Base-by-base conservation (phyloP, 2,888 invertebrate species). In the Protodeltote pygarga region DNA sequence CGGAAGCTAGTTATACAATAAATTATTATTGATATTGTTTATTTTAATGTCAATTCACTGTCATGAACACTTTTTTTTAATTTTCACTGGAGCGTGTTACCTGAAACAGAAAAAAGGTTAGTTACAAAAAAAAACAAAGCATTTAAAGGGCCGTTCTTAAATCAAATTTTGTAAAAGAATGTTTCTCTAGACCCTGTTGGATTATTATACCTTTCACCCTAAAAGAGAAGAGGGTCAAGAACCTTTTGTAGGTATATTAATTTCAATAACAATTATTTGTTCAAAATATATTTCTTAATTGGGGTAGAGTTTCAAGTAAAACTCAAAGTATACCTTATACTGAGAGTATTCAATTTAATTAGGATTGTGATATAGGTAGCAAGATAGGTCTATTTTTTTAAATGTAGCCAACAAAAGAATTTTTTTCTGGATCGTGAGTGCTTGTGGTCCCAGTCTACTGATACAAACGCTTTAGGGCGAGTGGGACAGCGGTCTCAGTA, bases 51-150 rank as follows among this genome's bases (percentile, higher is more conserved):
- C 13, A 9, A 23, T 17, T 17, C 39, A 62, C 31, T 8, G 10
- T 33, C 24, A 9, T 8, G 14, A 29, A 46, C 16, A 62, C 38
- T 25, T 8, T 2, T 25, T 10, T 16, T 24, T 1, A 29, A 11
- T 15, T 28, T 14, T 39, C 38, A 41, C 65, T 51, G 39, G 41
- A 64, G 27, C 14, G 65, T 51, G 15, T 50, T 60, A 42, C 65
- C 60, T 60, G 60, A n/a, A 60, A 59, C 42, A 57, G 37, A 44
- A 37, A 38, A 32, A 17, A 1, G 0, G 4, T 32, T 62, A 25
- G n/a, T n/a, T 23, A 40, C 40, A 37, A 42, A 6, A 25, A 16
- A 13, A 44, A 17, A 14, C 2, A 33, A 6, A 21, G 25, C 5
- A 4, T 19, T 10, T 10, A 13, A 28, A 32, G 11, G 1, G 6